Evolutionary conservation across 2,888 invertebrate genomes (phyloP), one percentile per base, ranked within the genome.

Genomic region (Epirrhoe tristata): DNA sequence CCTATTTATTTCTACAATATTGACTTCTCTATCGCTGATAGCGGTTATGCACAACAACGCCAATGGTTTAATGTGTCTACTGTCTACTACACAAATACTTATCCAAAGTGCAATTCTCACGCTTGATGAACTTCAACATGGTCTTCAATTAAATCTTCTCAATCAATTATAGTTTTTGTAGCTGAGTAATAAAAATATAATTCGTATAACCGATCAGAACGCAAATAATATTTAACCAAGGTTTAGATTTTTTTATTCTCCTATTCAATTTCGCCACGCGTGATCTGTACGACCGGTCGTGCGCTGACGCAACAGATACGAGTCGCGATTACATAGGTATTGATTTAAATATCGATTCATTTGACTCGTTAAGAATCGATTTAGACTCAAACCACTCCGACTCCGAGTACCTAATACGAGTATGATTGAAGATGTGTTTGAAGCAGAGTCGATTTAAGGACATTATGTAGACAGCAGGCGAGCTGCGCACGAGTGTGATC

Each of bases 401-500:
- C 24, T 24, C 24, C 24, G 24, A n/a, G n/a, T n/a, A n/a, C n/a
- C n/a, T n/a, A n/a, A n/a, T 56, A 24, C 50, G 46, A 17, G 6
- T 55, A 55, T 55, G 52, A 64, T 62, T 39, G 39, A 55, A 52
- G 48, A 51, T 10, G 16, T 48, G 48, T 55, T 50, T 65, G 67
- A 62, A 8, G 51, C 6, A 5, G 17, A 66, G 48, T 58, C 52
- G 72, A 73, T 70, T 67, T 70, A 71, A 71, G 71, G 63, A 56
- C 64, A 74, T 73, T 71, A 70, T 74, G 69, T 73, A 74, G 68
- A 70, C 52, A 58, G 43, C 66, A 72, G 72, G 71, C 70, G 66
- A 65, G 63, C 65, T 70, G 75, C 70, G 74, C 75, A 76, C 76
- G 70, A 77, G 77, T 80, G 72, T 69, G 69, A 76, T 81, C 82